These are phyloP conservation scores for Turritopsis dohrnii DNA, from an alignment of 30 jellyfish, hydroid and myxozoan genomes.

Conservation along the genomic window DNA sequence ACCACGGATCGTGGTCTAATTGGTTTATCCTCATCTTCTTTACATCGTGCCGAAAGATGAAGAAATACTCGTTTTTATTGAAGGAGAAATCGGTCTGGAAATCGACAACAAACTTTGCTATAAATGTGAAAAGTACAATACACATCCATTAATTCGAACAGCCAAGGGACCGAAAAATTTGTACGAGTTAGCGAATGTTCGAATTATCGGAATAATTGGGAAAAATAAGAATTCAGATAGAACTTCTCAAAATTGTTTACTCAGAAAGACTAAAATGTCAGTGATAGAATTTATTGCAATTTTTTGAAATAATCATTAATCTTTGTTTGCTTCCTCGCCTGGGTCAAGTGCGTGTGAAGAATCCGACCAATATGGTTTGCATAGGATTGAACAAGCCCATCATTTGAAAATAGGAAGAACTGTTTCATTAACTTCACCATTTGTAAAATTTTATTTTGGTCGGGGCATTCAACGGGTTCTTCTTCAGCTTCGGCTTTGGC, in stretches of 20 bases:
- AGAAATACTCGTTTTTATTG: too few relatives aligned
- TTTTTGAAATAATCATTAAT: neutral
- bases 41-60: too few relatives aligned
- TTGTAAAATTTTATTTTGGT: neutral
- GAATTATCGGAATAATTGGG: too few relatives aligned
- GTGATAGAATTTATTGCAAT: neutral
- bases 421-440: neutral
- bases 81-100: too few relatives aligned
- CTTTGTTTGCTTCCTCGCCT: conserved; percentile 5
- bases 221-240: neutral
- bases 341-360: neutral
- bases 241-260: neutral
- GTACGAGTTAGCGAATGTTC: neutral
- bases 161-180: neutral
- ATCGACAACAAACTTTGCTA: too few relatives aligned
- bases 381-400: conserved; percentile 9
- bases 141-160: conserved; percentile 8
- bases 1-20: too few relatives aligned
- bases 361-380: neutral
- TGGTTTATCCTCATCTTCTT: too few relatives aligned
- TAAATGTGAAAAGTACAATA: too few relatives aligned
- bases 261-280: too few relatives aligned
- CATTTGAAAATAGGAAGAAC: neutral
- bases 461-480: neutral
- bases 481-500: neutral